These are phyloP conservation scores for Cheilosia vernalis DNA, from an alignment of 2,888 invertebrate genomes.

Conservation along the genomic window DNA sequence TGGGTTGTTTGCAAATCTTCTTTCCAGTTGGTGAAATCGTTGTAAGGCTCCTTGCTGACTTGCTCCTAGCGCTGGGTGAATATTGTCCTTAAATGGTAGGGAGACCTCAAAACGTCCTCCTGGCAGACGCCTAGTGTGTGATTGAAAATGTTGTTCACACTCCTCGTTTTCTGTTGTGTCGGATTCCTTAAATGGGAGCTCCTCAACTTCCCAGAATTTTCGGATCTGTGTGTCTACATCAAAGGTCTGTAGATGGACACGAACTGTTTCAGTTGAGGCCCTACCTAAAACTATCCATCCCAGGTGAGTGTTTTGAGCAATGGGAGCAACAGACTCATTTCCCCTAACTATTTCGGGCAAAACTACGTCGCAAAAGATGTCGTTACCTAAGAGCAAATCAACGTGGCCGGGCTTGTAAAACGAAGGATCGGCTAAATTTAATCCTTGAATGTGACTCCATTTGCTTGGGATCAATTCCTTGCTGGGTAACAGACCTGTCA, in stretches of 20 bases:
- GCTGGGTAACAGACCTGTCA: neutral
- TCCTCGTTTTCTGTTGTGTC: neutral
- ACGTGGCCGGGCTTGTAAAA: slow-evolving; percentile 12
- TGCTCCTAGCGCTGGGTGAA: slow-evolving; percentile 15
- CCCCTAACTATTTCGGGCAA: slow-evolving; percentile 19
- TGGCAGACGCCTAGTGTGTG: slow-evolving; percentile 16
- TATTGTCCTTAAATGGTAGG: slow-evolving; percentile 14
- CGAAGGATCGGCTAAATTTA: slow-evolving; percentile 19
- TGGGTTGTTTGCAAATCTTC: slow-evolving; percentile 8
- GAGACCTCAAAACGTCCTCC: slow-evolving; percentile 32
- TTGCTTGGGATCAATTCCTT: neutral
- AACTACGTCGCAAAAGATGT: slow-evolving; percentile 9
- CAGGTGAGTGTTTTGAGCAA: slow-evolving; percentile 33
- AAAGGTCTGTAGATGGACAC: neutral
- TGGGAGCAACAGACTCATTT: slow-evolving; percentile 14
- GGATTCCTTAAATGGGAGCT: neutral
- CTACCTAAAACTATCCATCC: slow-evolving; percentile 13
- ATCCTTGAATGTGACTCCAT: slow-evolving; percentile 21
- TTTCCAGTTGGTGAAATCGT: slow-evolving; percentile 7
- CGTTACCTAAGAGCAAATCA: too few species aligned
- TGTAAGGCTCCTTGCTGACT: slow-evolving; percentile 6
- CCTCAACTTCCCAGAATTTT: slow-evolving; percentile 35
- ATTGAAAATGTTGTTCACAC: slow-evolving; percentile 2
- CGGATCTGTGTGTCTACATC: slow-evolving; percentile 11
- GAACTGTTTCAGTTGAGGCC: neutral